phyloP scores from a whole-genome alignment of 2,888 invertebrate genomes.

The Trissoscelio sp. region DNA sequence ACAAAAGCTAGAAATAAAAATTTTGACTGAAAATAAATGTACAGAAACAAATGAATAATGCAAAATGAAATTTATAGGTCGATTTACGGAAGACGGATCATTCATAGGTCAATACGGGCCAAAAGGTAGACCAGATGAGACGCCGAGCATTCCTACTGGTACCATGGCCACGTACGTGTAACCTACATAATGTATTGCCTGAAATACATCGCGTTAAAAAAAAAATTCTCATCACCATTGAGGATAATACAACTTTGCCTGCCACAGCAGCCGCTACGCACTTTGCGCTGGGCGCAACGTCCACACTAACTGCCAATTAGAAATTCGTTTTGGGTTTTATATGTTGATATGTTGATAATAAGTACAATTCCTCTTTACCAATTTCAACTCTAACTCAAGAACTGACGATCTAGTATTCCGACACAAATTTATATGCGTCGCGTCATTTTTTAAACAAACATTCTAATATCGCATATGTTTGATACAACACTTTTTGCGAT shows the following conservation, averaged over 20 bases:
- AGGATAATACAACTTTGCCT: slow-evolving; percentile 75
- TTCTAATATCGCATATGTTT: slow-evolving; percentile 1
- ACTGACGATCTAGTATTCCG: slow-evolving; percentile 13
- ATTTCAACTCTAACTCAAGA: slow-evolving; percentile 26
- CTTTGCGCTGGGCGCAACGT: slow-evolving; percentile 83
- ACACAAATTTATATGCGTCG: slow-evolving; percentile 13
- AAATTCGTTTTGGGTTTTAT: slow-evolving; percentile 79
- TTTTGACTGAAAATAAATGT: no score
- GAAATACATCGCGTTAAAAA: slow-evolving; percentile 43
- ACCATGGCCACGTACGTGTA: slow-evolving; percentile 88
- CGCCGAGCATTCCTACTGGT: slow-evolving; percentile 84
- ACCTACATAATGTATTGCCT: slow-evolving; percentile 74
- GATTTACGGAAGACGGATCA: slow-evolving; percentile 98
- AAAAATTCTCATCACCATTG: slow-evolving; percentile 66
- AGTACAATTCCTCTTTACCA: slow-evolving; percentile 14
- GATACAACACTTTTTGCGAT: slow-evolving; percentile 2
- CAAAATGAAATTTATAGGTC: slow-evolving; percentile 85
- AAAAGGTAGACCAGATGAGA: slow-evolving; percentile 84
- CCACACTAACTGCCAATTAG: slow-evolving; percentile 82
- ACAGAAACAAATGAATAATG: not conserved
- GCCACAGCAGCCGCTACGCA: slow-evolving; percentile 80
- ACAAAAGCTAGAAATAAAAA: no score
- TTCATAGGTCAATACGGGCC: slow-evolving; percentile 99
- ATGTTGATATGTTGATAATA: slow-evolving; percentile 42
- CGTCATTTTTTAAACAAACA: not conserved